phyloP scores from a whole-genome alignment of 2,113 vertebrate genomes.

The Chionomys nivalis region DNA sequence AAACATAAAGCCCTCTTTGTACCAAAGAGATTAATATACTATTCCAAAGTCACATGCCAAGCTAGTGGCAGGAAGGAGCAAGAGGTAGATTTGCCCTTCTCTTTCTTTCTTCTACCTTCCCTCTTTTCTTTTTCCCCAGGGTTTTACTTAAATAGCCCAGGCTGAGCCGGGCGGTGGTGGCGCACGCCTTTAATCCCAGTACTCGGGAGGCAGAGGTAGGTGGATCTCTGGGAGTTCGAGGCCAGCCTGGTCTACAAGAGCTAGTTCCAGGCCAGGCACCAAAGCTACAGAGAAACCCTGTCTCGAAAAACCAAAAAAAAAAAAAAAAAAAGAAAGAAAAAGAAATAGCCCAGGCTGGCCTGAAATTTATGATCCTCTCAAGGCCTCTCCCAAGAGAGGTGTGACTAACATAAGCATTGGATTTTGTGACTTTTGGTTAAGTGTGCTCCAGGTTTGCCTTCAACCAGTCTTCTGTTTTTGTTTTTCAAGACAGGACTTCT shows the following conservation, averaged over 20 bases:
- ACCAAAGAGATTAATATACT: constrained; percentile 27
- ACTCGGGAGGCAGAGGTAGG: too few relatives aligned
- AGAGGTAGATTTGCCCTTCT: neutral
- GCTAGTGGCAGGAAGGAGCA: neutral
- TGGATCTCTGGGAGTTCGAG: too few relatives aligned
- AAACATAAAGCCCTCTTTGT: constrained; percentile 26
- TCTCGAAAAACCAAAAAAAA: too few relatives aligned
- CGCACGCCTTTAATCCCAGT: too few relatives aligned
- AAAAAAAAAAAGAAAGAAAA: too few relatives aligned
- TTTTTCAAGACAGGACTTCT: neutral
- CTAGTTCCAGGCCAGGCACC: too few relatives aligned
- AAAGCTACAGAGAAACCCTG: too few relatives aligned
- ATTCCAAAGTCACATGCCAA: neutral
- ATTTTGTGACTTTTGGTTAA: neutral
- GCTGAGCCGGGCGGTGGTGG: too few relatives aligned
- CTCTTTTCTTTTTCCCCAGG: too few relatives aligned
- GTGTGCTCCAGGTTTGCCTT: neutral
- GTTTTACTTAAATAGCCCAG: too few relatives aligned
- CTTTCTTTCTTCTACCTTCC: neutral
- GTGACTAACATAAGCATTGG: neutral
- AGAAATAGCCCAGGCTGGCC: neutral
- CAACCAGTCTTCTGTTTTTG: neutral
- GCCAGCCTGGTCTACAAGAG: too few relatives aligned
- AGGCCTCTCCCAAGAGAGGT: neutral
- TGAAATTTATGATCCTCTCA: neutral